Percentiles rank a stretch among this genome's conserved stretches.
These are phyloP conservation scores for Tachystola acroxantha DNA, from an alignment of 2,888 invertebrate species.

Conservation along the genomic window DNA sequence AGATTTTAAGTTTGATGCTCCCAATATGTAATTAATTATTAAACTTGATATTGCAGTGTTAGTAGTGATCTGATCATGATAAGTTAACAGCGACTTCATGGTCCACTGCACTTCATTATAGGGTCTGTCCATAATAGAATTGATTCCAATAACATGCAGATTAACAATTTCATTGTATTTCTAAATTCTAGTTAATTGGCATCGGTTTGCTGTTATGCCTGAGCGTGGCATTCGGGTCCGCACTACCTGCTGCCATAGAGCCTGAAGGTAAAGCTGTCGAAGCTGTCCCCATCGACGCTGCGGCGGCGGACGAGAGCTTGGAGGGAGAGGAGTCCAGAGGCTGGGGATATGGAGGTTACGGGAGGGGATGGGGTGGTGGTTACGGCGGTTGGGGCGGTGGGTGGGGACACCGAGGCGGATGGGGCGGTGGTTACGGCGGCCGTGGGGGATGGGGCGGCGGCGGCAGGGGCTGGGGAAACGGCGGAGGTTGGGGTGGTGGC, in stretches of 20 bases:
- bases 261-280: constrained; percentile 15
- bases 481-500: not conserved
- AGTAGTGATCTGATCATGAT: too few species aligned
- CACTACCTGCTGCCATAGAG: constrained; percentile 27
- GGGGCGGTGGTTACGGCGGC: constrained; percentile 1
- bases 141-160: too few species aligned
- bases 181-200: constrained; percentile 34
- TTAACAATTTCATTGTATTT: too few species aligned
- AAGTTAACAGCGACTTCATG: too few species aligned
- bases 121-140: too few species aligned
- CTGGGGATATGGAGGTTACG: constrained; percentile 11
- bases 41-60: too few species aligned
- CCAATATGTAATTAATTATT: too few species aligned
- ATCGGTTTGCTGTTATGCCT: constrained; percentile 38
- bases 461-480: constrained; percentile 2
- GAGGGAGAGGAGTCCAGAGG: constrained; percentile 22
- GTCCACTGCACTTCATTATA: too few species aligned
- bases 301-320: constrained; percentile 10
- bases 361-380: constrained; percentile 16
- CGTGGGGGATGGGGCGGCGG: constrained; percentile 6
- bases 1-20: too few species aligned
- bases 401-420: not conserved
- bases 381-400: constrained; percentile 7
- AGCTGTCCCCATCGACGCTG: not conserved
- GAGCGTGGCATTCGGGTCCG: constrained; percentile 37